These are phyloP conservation scores for Lepidurus arcticus DNA, from an alignment of 1,140 invertebrate species.

Conservation along the genomic window DNA sequence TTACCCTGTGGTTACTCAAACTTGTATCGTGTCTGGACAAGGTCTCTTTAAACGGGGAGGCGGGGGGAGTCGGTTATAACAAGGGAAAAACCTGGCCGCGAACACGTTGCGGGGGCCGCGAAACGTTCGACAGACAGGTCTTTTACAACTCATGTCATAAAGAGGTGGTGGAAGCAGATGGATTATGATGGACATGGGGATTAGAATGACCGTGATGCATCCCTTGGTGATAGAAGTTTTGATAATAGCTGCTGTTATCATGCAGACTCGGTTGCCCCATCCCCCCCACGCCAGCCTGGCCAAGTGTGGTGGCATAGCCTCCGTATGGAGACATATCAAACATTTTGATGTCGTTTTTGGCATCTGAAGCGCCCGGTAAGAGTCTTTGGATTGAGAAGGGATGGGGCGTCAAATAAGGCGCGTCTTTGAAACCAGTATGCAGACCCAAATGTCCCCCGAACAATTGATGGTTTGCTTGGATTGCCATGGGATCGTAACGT, in stretches of 20 bases:
- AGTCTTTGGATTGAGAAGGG: conserved; percentile 91
- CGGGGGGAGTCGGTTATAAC: too few relatives aligned
- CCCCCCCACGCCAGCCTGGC: neutral
- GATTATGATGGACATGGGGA: conserved; percentile 29
- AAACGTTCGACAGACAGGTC: neutral
- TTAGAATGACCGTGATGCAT: conserved; percentile 31
- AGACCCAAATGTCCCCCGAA: conserved; percentile 30
- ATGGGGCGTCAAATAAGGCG: conserved; percentile 47
- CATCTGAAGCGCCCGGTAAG: conserved; percentile 64
- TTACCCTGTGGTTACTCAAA: too few relatives aligned
- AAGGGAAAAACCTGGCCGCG: too few relatives aligned
- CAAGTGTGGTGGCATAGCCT: conserved; percentile 41
- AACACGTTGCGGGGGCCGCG: too few relatives aligned
- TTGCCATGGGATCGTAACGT: conserved; percentile 30
- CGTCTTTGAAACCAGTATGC: conserved; percentile 31
- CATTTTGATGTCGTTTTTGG: conserved; percentile 58
- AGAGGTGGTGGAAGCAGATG: conserved; percentile 8
- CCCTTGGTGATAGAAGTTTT: conserved; percentile 31
- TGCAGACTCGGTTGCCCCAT: conserved; percentile 18
- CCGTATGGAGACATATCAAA: conserved; percentile 55
- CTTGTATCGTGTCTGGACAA: too few relatives aligned
- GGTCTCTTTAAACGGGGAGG: too few relatives aligned
- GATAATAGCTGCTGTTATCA: conserved; percentile 33
- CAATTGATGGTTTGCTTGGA: conserved; percentile 30
- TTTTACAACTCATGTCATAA: conserved; percentile 22